Evolutionary conservation across 37 sponge, comb jelly and placozoan species (phyloP).

Genomic region (Cladorhizidae sp.): DNA sequence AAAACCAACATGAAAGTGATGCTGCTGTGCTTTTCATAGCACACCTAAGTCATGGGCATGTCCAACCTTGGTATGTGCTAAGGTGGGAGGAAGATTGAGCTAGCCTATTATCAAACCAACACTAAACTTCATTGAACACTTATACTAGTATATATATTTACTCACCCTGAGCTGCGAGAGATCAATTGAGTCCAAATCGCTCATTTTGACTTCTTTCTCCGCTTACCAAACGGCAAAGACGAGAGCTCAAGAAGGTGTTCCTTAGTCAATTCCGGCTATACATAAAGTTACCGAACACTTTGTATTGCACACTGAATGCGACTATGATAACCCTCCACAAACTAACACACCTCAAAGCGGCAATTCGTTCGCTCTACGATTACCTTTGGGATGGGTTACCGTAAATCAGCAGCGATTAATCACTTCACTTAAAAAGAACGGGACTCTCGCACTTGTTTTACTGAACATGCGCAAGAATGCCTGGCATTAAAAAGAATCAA

Average conservation of each 20-base stretch:
- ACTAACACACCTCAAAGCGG: background rate
- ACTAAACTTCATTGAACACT: background rate
- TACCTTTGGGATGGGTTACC: background rate
- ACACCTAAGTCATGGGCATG: too few relatives aligned
- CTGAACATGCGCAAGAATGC: too few relatives aligned
- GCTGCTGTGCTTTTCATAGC: too few relatives aligned
- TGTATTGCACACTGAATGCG: background rate
- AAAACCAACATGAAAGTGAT: too few relatives aligned
- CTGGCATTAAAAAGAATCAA: too few relatives aligned
- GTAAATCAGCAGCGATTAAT: background rate
- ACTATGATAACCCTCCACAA: background rate
- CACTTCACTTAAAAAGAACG: background rate
- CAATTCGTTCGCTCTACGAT: background rate
- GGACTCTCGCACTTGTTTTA: too few relatives aligned
- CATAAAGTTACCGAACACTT: too few relatives aligned
- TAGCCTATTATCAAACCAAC: background rate
- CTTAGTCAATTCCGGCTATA: too few relatives aligned
- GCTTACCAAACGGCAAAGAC: background rate
- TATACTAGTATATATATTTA: too few relatives aligned
- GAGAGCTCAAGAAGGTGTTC: too few relatives aligned
- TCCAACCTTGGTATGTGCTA: too few relatives aligned
- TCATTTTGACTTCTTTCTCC: constrained; percentile 2
- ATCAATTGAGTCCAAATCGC: constrained; percentile 56
- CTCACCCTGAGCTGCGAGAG: constrained; percentile 59
- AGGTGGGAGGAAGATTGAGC: background rate